Conservation (phyloP, 2,888 invertebrate species). For the Platycheirus rosarum region DNA sequence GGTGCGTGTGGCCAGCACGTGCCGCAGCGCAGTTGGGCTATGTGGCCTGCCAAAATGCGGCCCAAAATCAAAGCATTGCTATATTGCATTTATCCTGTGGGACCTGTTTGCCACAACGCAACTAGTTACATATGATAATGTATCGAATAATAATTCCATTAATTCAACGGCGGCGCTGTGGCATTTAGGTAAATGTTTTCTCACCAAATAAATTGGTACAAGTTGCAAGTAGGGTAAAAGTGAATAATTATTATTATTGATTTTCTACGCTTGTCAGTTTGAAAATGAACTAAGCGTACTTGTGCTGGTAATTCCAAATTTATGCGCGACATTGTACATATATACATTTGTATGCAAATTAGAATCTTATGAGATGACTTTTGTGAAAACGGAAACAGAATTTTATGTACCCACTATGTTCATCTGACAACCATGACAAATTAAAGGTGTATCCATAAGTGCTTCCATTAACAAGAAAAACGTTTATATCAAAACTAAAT, state of each 20-base stretch:
- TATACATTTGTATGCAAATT: constrained; percentile 8
- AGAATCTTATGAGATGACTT: no score
- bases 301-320: no score
- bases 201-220: constrained; percentile 80
- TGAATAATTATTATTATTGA: constrained; percentile 51
- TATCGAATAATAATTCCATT: constrained; percentile 70
- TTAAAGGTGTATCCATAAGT: no score
- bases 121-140: constrained; percentile 73
- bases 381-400: no score
- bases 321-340: no score
- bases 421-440: no score
- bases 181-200: constrained; percentile 80
- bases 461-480: no score
- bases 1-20: constrained; percentile 78
- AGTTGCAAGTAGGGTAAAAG: constrained; percentile 23
- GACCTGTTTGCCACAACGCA: constrained; percentile 56
- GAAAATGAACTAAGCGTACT: neutral
- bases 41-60: constrained; percentile 58
- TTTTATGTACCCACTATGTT: no score
- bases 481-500: no score
- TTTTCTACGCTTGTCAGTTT: constrained; percentile 54
- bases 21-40: constrained; percentile 43
- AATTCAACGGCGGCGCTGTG: constrained; percentile 46
- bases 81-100: constrained; percentile 41
- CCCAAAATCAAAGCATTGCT: constrained; percentile 40